phyloP scores from a whole-genome alignment of 2,797 vertebrate genomes.

The Pristis pectinata region DNA sequence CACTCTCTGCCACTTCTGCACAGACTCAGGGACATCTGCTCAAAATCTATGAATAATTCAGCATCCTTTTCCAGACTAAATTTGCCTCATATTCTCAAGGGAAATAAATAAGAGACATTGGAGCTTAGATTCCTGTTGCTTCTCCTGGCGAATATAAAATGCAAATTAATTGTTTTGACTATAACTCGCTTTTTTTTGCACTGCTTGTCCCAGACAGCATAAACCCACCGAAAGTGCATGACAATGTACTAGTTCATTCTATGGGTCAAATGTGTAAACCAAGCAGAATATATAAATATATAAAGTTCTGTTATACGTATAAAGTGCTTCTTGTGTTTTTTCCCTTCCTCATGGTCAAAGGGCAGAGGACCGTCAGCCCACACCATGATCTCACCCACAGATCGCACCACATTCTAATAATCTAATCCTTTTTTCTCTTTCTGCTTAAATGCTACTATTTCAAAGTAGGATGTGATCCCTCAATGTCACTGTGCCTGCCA shows the following conservation, averaged over 20 bases:
- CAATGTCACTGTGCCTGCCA: neutral
- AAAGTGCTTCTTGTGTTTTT: neutral
- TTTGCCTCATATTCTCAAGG: neutral
- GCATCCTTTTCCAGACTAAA: neutral
- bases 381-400: neutral
- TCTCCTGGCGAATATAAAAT: neutral
- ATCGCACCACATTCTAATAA: neutral
- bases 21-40: neutral
- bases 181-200: neutral
- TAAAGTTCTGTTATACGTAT: neutral
- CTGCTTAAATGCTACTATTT: neutral
- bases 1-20: neutral
- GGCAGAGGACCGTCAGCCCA: slow-evolving; percentile 8
- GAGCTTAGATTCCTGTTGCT: neutral
- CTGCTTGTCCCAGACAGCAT: neutral
- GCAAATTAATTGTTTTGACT: neutral
- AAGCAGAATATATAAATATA: neutral
- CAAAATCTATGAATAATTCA: neutral
- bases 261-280: neutral
- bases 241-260: neutral
- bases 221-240: neutral
- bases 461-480: neutral
- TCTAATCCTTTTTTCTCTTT: neutral
- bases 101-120: neutral
- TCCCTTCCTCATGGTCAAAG: neutral